These are phyloP conservation scores for Ericerus pela DNA, from an alignment of 1,140 invertebrate genomes.

Conservation along the genomic window DNA sequence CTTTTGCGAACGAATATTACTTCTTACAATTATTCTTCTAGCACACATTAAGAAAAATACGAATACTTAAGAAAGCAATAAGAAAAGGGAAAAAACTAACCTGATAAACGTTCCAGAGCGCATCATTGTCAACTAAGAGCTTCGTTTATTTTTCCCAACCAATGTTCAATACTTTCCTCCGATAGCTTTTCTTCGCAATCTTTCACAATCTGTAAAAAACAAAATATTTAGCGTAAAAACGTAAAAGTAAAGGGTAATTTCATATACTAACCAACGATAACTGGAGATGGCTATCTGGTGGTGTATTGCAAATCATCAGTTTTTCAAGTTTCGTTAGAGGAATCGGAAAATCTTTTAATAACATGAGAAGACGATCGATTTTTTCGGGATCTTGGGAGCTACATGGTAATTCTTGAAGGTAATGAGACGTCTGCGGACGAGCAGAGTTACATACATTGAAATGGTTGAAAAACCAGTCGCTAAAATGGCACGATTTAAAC, in stretches of 20 bases:
- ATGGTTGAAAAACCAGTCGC: neutral
- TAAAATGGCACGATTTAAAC: neutral
- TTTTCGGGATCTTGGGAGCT: neutral
- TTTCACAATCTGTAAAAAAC: neutral
- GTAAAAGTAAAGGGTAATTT: neutral
- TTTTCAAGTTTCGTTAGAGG: conserved; percentile 15
- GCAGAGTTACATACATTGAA: neutral
- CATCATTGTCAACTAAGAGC: too few relatives aligned
- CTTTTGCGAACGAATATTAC: too few relatives aligned
- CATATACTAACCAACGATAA: conserved; percentile 14
- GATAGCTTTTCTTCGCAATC: neutral
- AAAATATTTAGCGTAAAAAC: neutral
- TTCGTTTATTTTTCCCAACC: neutral
- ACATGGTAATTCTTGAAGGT: conserved; percentile 15
- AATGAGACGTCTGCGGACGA: conserved; percentile 9
- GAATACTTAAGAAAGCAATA: too few relatives aligned
- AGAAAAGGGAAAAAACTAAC: too few relatives aligned
- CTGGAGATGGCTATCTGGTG: conserved; percentile 14
- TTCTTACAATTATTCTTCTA: too few relatives aligned
- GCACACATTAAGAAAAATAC: too few relatives aligned
- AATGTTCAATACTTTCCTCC: neutral
- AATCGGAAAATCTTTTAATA: conserved; percentile 13
- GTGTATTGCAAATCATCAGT: conserved; percentile 16
- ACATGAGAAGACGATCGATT: neutral
- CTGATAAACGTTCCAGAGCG: too few relatives aligned